Base-by-base conservation (phyloP, 2,797 vertebrate genomes). In the Leuciscus waleckii region DNA sequence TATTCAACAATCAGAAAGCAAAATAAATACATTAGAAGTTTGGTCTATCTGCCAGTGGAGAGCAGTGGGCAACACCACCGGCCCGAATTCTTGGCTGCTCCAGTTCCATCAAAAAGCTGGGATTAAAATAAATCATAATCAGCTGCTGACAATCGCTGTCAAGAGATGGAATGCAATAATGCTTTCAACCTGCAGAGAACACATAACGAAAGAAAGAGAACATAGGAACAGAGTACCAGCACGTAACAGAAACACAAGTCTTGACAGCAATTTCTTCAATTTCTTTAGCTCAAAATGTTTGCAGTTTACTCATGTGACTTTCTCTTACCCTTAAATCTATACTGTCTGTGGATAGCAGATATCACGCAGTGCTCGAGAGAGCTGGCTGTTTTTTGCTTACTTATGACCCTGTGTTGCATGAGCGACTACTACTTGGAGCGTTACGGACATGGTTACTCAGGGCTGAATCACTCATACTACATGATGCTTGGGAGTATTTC, bases 351-450 rank as follows among this genome's bases (percentile, higher is more conserved):
- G 29, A 51, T 4, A 35, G 49, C 29, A 75, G 5, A 51, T 35
- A 14, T 29, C 29, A 21, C 6, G 5, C 29, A 54, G 29, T 54
- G 73, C 46, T 19, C 2, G 2, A 11, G 26, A 74, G 46, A 75
- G 10, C 29, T 75, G 71, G 7, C 26, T 49, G 8, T 51, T 51
- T 29, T 74, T 32, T 51, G 5, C 46, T 51, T 51, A 51, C 17
- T 74, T 51, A 32, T 75, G 71, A 75, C 71, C 46, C 29, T 7
- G 26, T 51, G 71, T 32, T 75, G 46, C 26, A 51, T 51, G 71
- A 74, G 26, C 8, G 8, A 21, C 4, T 16, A 71, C 41, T 43
- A 71, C 39, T 43, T 43, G 7, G 43, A 71, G 41, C 23, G 51
- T 49, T 51, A 9, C 9, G 17, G 29, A 11, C 14, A 21, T 16